Conservation (phyloP, 35 echinoderm and acorn worm genomes). For the Stichopus chloronotus region DNA sequence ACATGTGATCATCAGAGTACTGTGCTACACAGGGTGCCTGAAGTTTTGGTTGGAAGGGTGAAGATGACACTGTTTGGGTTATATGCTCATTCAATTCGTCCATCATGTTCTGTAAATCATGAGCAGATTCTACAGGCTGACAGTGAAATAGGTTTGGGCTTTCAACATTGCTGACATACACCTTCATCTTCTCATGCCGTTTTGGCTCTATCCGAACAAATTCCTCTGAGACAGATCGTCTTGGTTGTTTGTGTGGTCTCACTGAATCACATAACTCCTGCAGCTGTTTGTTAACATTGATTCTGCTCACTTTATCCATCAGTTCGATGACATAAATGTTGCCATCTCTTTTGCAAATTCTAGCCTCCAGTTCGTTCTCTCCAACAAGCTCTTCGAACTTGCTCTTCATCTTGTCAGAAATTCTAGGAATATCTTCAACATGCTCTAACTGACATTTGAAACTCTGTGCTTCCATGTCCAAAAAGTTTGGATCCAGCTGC, state of each 20-base stretch:
- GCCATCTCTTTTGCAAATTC: constrained; percentile 20
- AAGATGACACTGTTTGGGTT: neutral
- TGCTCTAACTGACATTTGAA: constrained; percentile 70
- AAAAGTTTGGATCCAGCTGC: constrained; percentile 61
- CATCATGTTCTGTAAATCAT: constrained; percentile 79
- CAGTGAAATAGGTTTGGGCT: constrained; percentile 79
- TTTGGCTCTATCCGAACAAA: constrained; percentile 64
- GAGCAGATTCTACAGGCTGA: constrained; percentile 71
- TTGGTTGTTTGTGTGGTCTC: neutral
- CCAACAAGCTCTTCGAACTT: constrained; percentile 61
- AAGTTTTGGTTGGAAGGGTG: constrained; percentile 17
- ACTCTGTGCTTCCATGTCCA: constrained; percentile 71
- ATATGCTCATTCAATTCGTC: constrained; percentile 59
- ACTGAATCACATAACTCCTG: constrained; percentile 31
- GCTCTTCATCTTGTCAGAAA: constrained; percentile 29
- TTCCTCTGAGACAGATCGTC: constrained; percentile 11
- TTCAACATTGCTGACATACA: constrained; percentile 73
- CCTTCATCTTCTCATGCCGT: constrained; percentile 49
- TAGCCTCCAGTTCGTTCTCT: constrained; percentile 44
- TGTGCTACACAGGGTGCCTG: constrained; percentile 74
- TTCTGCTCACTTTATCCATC: constrained; percentile 41
- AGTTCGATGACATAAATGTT: constrained; percentile 32
- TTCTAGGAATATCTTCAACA: constrained; percentile 41
- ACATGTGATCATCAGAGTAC: constrained; percentile 75
- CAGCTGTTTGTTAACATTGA: constrained; percentile 66